phyloP scores from a whole-genome alignment of 1,140 invertebrate genomes.

The Diabrotica undecimpunctata region DNA sequence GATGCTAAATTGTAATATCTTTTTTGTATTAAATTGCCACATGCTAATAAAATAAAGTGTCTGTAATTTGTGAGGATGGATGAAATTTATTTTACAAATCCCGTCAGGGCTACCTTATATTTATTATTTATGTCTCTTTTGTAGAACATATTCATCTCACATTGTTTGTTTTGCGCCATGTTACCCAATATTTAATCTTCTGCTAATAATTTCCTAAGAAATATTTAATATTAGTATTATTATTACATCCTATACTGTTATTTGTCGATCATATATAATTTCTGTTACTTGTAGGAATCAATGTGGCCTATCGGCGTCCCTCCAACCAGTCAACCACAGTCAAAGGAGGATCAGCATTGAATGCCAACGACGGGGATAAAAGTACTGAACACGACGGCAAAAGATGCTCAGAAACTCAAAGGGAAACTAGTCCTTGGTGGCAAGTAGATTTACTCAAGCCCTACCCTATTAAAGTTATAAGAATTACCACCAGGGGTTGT shows the following conservation, averaged over 20 bases:
- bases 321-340: slow-evolving; percentile 86
- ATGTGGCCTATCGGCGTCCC: slow-evolving; percentile 82
- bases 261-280: neutral
- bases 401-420: slow-evolving; percentile 83
- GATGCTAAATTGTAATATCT: too few relatives aligned
- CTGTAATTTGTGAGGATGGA: too few relatives aligned
- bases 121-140: too few relatives aligned
- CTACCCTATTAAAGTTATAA: slow-evolving; percentile 77
- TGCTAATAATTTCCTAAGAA: too few relatives aligned
- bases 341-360: slow-evolving; percentile 71
- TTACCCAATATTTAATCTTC: too few relatives aligned
- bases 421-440: slow-evolving; percentile 89
- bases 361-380: slow-evolving; percentile 81
- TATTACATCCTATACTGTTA: neutral
- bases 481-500: slow-evolving; percentile 76
- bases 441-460: slow-evolving; percentile 79
- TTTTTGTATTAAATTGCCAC: too few relatives aligned
- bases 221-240: too few relatives aligned
- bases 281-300: slow-evolving; percentile 61
- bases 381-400: slow-evolving; percentile 81
- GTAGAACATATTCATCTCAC: too few relatives aligned
- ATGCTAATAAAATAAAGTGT: too few relatives aligned
- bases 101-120: too few relatives aligned
- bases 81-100: too few relatives aligned
- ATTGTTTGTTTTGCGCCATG: too few relatives aligned